Base-by-base conservation (phyloP, 1,140 invertebrate species). In the Drosophila teissieri region DNA sequence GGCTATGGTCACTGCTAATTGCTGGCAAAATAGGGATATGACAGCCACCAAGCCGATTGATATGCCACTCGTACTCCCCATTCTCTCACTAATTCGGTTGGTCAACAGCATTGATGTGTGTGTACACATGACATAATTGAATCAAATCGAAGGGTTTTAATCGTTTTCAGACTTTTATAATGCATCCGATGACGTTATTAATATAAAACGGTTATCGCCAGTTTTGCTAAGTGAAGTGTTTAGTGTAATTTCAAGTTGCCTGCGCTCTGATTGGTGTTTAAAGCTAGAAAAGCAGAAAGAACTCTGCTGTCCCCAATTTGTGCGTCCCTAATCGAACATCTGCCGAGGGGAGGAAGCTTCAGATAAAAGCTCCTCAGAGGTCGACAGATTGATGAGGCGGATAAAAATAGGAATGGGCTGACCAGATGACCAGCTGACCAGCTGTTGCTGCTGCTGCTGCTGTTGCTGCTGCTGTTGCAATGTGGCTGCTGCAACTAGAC, bases 271-370 rank as follows among this genome's bases (percentile, higher is more conserved):
- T 11, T 36, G 7, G 8, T 10, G 8, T 7, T 15, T 7, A 17
- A 42, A 1, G 7, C 40, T 22, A 17, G 15, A 42, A 17, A 10
- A 42, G 5, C 1, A 17, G 4, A 24, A 19, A 2, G 34, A 56
- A 61, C 31, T 37, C 15, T 2, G 27, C 8, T 48, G 39, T 48
- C 17, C 17, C 31, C 48, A 46, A 37, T 37, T 63, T 49, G n/a
- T 49, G 37, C 37, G 60, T 65, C 19, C 44, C 61, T 44, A 65
- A 68, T 68, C 64, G 64, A 68, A 68, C 45, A 53, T 68, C 64
- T 67, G 63, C 45, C 45, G 36, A 22, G 15, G 36, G 57, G 56
- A 63, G 34, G 2, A 34, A 36, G 2, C 14, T 17, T 31, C 19
- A n/a, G 2, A 15, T 15, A 54, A 44, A 19, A 39, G 52, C 53